Evolutionary conservation across 2,888 invertebrate species (phyloP).

Genomic region (Lasioglossum calceatum): DNA sequence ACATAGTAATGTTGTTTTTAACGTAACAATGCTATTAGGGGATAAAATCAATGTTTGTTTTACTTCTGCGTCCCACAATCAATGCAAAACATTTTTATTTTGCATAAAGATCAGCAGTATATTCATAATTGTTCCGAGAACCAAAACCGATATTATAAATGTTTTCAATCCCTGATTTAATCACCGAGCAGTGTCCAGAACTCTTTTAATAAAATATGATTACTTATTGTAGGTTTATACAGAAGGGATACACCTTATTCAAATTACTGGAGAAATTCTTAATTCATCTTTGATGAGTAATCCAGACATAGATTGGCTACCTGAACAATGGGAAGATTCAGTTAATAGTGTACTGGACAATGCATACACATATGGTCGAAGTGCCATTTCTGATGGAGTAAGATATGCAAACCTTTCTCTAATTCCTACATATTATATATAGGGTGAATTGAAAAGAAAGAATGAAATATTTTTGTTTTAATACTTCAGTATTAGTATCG

Average conservation of each 20-base stretch:
- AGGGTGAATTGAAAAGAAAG: too few relatives aligned
- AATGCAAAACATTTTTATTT: too few relatives aligned
- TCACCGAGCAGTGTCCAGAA: not conserved
- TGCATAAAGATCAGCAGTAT: too few relatives aligned
- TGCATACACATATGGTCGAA: slow-evolving; percentile 96
- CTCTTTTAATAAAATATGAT: not conserved
- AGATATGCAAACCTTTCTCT: slow-evolving; percentile 71
- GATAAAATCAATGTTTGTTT: too few relatives aligned
- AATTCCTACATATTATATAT: not conserved
- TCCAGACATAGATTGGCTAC: slow-evolving; percentile 91
- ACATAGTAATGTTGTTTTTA: too few relatives aligned
- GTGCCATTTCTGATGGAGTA: slow-evolving; percentile 95
- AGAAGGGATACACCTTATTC: slow-evolving; percentile 96
- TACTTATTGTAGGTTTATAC: slow-evolving; percentile 91
- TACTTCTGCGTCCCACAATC: too few relatives aligned
- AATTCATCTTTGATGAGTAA: slow-evolving; percentile 96
- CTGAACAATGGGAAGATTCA: slow-evolving; percentile 93
- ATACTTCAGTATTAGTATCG: too few relatives aligned
- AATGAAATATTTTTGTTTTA: too few relatives aligned
- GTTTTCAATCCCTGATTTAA: slow-evolving; percentile 6
- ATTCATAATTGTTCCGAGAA: not conserved
- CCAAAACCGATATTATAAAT: not conserved
- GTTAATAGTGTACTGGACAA: slow-evolving; percentile 96
- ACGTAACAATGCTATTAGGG: too few relatives aligned
- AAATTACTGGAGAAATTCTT: slow-evolving; percentile 94